Evolutionary conservation across 1,140 invertebrate species (phyloP).

Genomic region (Whitmania pigra): DNA sequence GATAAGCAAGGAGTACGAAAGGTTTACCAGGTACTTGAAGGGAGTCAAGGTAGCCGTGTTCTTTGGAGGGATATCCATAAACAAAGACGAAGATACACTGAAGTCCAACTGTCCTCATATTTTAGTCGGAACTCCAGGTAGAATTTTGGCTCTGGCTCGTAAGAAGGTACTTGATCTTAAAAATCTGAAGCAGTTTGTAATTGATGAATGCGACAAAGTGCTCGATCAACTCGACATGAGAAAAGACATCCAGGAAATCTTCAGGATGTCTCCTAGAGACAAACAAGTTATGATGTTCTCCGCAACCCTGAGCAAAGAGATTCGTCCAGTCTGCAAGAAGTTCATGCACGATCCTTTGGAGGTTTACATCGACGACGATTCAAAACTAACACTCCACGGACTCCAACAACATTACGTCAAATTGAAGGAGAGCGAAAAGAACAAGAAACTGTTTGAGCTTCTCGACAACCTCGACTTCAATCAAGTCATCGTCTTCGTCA

Average conservation of each 20-base stretch:
- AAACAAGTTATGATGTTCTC: conserved; percentile 99
- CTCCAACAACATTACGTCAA: conserved; percentile 99
- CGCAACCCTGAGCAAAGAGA: too few species aligned
- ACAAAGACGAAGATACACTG: conserved; percentile 87
- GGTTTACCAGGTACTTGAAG: conserved; percentile 95
- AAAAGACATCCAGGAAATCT: conserved; percentile 97
- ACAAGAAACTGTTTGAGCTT: conserved; percentile 95
- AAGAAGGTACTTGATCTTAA: conserved; percentile 77
- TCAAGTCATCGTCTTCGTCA: conserved; percentile 92
- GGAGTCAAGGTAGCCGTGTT: conserved; percentile 86
- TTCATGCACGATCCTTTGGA: conserved; percentile 99
- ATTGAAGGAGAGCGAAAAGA: conserved; percentile 99
- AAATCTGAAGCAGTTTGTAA: conserved; percentile 89
- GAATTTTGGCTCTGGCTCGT: conserved; percentile 82
- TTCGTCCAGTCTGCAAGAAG: conserved; percentile 98
- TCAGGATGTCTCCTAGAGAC: conserved; percentile 87
- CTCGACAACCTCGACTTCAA: conserved; percentile 98
- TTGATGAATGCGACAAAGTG: conserved; percentile 99
- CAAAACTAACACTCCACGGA: conserved; percentile 94
- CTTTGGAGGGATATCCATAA: conserved; percentile 80
- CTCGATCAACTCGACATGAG: conserved; percentile 94
- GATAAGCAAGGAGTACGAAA: conserved; percentile 96
- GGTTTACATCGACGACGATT: conserved; percentile 98
- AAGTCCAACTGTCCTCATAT: conserved; percentile 91
- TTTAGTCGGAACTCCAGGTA: conserved; percentile 91